Percentiles rank a stretch among this genome's conserved stretches.
These are phyloP conservation scores for Brachionus manjavacas DNA, from an alignment of 1,140 invertebrate genomes.

Conservation along the genomic window DNA sequence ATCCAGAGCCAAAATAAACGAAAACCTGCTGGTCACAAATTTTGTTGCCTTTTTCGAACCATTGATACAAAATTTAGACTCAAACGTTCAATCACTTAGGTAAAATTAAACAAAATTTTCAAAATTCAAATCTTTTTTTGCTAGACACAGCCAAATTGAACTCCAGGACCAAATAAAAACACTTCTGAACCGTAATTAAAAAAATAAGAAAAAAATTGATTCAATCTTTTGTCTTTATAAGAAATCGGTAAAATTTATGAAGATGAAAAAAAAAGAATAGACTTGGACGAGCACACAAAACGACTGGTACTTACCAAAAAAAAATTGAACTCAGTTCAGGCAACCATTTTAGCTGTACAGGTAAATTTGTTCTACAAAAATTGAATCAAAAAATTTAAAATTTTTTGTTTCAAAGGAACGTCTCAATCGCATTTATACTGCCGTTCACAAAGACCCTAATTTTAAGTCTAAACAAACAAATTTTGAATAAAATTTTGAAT, in stretches of 20 bases:
- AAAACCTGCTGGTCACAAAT: not conserved
- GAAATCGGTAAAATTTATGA: constrained; percentile 36
- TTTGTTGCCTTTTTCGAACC: constrained; percentile 38
- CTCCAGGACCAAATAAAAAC: constrained; percentile 25
- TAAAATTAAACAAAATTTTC: not conserved
- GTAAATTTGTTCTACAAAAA: not conserved
- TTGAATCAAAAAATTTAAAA: not conserved
- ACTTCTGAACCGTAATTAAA: not conserved
- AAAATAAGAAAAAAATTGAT: not conserved
- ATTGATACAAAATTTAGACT: constrained; percentile 33
- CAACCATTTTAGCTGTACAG: constrained; percentile 34
- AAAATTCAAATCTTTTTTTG: not conserved
- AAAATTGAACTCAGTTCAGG: constrained; percentile 25
- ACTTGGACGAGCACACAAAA: constrained; percentile 25
- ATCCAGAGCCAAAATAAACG: not conserved
- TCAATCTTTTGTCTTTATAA: not conserved
- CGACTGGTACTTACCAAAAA: constrained; percentile 20
- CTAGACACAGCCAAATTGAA: constrained; percentile 11
- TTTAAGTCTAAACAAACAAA: not conserved
- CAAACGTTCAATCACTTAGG: constrained; percentile 29
- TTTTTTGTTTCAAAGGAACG: constrained; percentile 22
- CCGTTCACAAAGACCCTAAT: constrained; percentile 33
- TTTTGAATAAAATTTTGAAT: not conserved
- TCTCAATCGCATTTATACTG: constrained; percentile 26
- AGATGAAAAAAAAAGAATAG: constrained; percentile 34